phyloP scores from a whole-genome alignment of 92 coral and sea anemone species.

The Nematostella vectensis region DNA sequence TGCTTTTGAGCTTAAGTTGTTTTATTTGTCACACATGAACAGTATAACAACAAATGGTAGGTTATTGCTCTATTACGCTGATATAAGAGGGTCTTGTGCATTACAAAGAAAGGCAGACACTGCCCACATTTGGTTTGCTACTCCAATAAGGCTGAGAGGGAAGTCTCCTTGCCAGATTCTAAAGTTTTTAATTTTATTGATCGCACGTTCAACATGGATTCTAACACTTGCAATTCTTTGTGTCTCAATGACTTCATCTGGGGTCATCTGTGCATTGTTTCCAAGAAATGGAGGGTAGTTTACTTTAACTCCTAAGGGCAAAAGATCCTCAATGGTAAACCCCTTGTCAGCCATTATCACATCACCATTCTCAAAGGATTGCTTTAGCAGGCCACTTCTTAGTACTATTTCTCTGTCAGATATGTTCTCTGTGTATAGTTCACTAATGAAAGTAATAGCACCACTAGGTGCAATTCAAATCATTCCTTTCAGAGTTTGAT shows the following conservation, averaged over 20 bases:
- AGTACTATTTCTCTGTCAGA: constrained; percentile 33
- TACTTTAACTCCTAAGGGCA: constrained; percentile 2
- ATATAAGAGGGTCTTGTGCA: constrained; percentile 1
- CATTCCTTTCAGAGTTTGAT: constrained; percentile 7
- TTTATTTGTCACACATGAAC: too few relatives aligned
- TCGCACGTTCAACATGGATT: constrained; percentile 3
- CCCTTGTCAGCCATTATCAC: constrained; percentile 11
- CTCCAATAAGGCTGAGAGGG: constrained; percentile 1
- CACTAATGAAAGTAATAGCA: constrained; percentile 22
- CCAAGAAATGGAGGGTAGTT: background rate
- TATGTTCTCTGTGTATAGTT: constrained; percentile 26
- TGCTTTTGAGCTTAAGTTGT: too few relatives aligned
- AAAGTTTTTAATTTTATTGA: constrained; percentile 2
- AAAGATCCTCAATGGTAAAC: background rate
- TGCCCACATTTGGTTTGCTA: constrained; percentile 8
- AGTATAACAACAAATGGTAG: too few relatives aligned
- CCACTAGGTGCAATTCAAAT: constrained; percentile 30
- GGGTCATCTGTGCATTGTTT: background rate
- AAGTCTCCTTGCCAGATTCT: background rate
- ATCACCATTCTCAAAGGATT: constrained; percentile 17
- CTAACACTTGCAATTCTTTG: background rate
- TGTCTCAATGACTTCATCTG: constrained; percentile 3
- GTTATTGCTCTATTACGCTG: too few relatives aligned
- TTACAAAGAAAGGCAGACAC: background rate
- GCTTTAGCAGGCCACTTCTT: constrained; percentile 21